Conservation (phyloP, 2,888 invertebrate species). For the Folsomia candida region DNA sequence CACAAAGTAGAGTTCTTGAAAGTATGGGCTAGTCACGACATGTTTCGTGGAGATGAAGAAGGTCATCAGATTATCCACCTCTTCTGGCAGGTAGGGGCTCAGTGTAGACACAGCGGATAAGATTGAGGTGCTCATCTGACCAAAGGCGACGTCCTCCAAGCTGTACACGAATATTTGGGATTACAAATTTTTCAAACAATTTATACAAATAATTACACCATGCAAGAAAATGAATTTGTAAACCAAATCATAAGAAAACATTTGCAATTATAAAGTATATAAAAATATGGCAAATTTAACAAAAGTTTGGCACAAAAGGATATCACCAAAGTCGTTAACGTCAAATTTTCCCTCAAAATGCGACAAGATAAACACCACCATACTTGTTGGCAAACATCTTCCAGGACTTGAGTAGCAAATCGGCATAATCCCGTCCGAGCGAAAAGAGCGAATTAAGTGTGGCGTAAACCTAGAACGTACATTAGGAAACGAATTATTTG, state of each 20-base stretch:
- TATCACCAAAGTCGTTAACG: no score
- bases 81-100: not conserved
- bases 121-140: slow-evolving; percentile 34
- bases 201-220: slow-evolving; percentile 1
- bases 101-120: slow-evolving; percentile 34
- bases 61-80: slow-evolving; percentile 31
- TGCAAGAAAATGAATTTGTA: not conserved
- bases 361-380: slow-evolving; percentile 1
- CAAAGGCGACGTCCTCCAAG: slow-evolving; percentile 30
- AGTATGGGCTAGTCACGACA: slow-evolving; percentile 1
- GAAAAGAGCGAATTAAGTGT: slow-evolving; percentile 34
- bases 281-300: no score
- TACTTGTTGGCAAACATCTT: slow-evolving; percentile 35
- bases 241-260: slow-evolving; percentile 1
- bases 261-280: no score
- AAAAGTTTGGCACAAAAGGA: no score
- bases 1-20: slow-evolving; percentile 30
- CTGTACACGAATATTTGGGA: slow-evolving; percentile 16
- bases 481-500: no score
- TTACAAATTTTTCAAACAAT: not conserved
- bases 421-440: slow-evolving; percentile 29
- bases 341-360: no score
- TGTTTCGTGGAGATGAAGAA: slow-evolving; percentile 23
- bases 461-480: slow-evolving; percentile 35
- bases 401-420: slow-evolving; percentile 35